Percentiles rank a stretch among this genome's conserved stretches.
These are phyloP conservation scores for Chrysomela aeneicollis DNA, from an alignment of 2,888 invertebrate species.

Conservation along the genomic window DNA sequence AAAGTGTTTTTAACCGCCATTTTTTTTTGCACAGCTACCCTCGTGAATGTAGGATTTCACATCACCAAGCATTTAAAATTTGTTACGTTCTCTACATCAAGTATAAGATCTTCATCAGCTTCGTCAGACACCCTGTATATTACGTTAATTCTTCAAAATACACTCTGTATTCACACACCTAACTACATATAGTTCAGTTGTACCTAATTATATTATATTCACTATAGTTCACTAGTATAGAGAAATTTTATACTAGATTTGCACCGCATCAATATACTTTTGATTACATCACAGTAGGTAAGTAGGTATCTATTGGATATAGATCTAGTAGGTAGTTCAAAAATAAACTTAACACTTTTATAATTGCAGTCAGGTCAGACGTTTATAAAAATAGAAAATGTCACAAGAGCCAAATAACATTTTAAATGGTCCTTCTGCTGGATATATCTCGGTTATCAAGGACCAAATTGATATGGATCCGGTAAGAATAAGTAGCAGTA, in stretches of 20 bases:
- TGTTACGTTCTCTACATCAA: too few species aligned
- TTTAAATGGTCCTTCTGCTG: slow-evolving; percentile 53
- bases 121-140: too few species aligned
- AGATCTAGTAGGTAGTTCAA: slow-evolving; percentile 19
- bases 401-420: slow-evolving; percentile 49
- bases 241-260: background rate
- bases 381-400: slow-evolving; percentile 40
- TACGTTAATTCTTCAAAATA: too few species aligned
- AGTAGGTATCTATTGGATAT: slow-evolving; percentile 14
- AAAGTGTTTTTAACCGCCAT: too few species aligned
- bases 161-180: too few species aligned
- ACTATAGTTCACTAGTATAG: too few species aligned
- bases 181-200: too few species aligned
- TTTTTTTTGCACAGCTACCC: too few species aligned
- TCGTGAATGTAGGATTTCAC: too few species aligned
- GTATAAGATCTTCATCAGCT: too few species aligned
- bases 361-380: slow-evolving; percentile 14
- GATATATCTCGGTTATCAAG: slow-evolving; percentile 46
- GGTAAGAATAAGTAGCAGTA: slow-evolving; percentile 41
- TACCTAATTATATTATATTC: too few species aligned
- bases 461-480: slow-evolving; percentile 43
- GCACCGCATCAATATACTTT: slow-evolving; percentile 21
- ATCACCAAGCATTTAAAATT: too few species aligned
- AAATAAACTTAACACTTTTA: slow-evolving; percentile 9
- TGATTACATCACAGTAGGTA: background rate